Evolutionary conservation across 2,113 vertebrate species (phyloP), one percentile per base, ranked within the genome.

Genomic region (Rhinolophus ferrumequinum): DNA sequence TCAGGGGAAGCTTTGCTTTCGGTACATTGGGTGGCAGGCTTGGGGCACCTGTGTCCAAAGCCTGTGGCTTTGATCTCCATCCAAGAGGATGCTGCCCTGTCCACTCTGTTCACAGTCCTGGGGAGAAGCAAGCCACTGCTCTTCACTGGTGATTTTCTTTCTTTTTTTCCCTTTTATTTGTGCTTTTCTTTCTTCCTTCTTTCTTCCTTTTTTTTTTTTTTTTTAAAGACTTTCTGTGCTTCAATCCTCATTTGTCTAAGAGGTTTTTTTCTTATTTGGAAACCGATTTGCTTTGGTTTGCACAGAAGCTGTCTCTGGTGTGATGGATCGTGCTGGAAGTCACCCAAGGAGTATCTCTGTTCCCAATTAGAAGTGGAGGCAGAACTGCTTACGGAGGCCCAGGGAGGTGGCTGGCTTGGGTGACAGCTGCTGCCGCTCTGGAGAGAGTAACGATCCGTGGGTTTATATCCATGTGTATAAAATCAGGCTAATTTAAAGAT

Each of bases 281-380:
- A 98, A 98, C 96, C 0, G 91, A 98, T 98, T 97, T 98, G 98
- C 98, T 98, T 98, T 96, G 96, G 98, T 98, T 98, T 98, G 97
- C 98, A 98, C 98, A 98, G 98, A 98, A 98, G 98, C 98, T 98
- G 98, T 98, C 98, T 98, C 97, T 98, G 98, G 98, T 97, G 24
- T 98, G 98, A 98, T 98, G 98, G 98, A 98, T 98, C 97, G 98
- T 98, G 98, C 98, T 98, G 98, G 98, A 98, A 98, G 96, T 98
- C 98, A 98, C 98, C 98, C 98, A 98, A 98, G 98, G 98, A 99
- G 97, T 98, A 98, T 98, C 98, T 98, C 98, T 98, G 98, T 98
- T 98, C 98, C 98, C 98, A 98, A 98, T 99, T 98, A 98, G 97
- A 98, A 98, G 97, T 98, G 98, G 98, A 98, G 98, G 98, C 98